Evolutionary conservation across 2,797 vertebrate species (phyloP).

Genomic region (Poeciliopsis paucimaculata): DNA sequence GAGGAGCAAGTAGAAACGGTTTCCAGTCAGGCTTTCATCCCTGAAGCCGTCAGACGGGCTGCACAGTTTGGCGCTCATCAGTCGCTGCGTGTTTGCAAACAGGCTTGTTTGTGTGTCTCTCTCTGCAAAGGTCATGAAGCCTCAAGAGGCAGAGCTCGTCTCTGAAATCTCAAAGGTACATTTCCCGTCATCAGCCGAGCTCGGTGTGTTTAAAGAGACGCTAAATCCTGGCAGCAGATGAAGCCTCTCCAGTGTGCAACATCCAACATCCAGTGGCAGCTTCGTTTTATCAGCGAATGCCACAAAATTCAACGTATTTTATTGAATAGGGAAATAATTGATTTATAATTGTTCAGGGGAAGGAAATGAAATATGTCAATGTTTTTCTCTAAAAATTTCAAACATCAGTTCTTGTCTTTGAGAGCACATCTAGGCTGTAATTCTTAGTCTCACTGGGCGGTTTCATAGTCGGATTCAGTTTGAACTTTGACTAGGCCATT

Average conservation of each 20-base stretch:
- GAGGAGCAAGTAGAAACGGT: neutral
- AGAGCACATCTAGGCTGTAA: neutral
- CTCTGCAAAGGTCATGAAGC: slow-evolving; percentile 76
- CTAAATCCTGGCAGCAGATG: neutral
- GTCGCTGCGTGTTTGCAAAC: slow-evolving; percentile 10
- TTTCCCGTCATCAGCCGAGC: slow-evolving; percentile 17
- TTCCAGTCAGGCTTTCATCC: neutral
- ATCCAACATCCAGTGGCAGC: neutral
- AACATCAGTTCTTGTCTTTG: neutral
- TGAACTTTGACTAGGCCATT: too few relatives aligned
- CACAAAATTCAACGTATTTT: neutral
- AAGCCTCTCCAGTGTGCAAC: neutral
- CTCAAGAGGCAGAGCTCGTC: slow-evolving; percentile 78
- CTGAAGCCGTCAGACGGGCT: neutral
- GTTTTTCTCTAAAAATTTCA: neutral
- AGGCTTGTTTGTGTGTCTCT: slow-evolving; percentile 49
- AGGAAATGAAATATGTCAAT: neutral
- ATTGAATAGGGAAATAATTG: neutral
- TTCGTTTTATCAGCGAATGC: neutral
- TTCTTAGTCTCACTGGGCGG: neutral
- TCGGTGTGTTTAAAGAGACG: slow-evolving; percentile 29
- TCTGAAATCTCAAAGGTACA: slow-evolving; percentile 83
- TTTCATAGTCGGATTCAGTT: neutral
- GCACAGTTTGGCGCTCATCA: slow-evolving; percentile 21
- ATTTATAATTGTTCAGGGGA: neutral